Percentiles rank a stretch among this genome's conserved stretches.
Evolutionary conservation across 2,888 invertebrate genomes (phyloP).

Genomic region (Eugnorisma glareosa): DNA sequence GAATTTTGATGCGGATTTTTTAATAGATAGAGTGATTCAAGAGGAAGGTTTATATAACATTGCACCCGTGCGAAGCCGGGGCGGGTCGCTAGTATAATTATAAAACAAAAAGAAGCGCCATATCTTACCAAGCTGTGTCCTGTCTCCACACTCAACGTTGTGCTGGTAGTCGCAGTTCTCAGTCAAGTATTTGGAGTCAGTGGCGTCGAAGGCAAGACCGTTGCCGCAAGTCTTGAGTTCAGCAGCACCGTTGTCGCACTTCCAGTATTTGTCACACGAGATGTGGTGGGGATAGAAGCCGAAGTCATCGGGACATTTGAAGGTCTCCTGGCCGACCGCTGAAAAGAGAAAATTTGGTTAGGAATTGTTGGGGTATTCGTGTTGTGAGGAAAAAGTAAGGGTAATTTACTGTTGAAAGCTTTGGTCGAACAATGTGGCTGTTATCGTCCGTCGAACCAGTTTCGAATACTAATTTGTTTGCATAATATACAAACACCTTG

Average conservation of each 20-base stretch:
- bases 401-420: constrained; percentile 19
- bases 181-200: constrained; percentile 96
- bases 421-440: not conserved
- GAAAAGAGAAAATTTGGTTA: constrained; percentile 75
- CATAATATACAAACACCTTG: constrained; percentile 36
- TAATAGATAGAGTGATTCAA: no score
- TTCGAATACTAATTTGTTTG: constrained; percentile 42
- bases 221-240: constrained; percentile 98
- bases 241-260: constrained; percentile 96
- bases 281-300: constrained; percentile 97
- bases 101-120: not conserved
- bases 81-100: no score
- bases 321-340: constrained; percentile 95
- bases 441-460: constrained; percentile 24
- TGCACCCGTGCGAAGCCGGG: no score
- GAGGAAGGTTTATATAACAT: no score
- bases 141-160: constrained; percentile 97
- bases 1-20: no score
- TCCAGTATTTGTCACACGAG: constrained; percentile 98
- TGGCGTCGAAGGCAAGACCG: constrained; percentile 97
- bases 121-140: constrained; percentile 94
- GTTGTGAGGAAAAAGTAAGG: not conserved
- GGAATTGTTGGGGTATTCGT: not conserved
- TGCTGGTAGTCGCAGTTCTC: constrained; percentile 99
- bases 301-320: constrained; percentile 98